Percentiles rank a stretch among this genome's conserved stretches.
Conservation (phyloP, 2,888 invertebrate genomes). For the Tribolium freemani region DNA sequence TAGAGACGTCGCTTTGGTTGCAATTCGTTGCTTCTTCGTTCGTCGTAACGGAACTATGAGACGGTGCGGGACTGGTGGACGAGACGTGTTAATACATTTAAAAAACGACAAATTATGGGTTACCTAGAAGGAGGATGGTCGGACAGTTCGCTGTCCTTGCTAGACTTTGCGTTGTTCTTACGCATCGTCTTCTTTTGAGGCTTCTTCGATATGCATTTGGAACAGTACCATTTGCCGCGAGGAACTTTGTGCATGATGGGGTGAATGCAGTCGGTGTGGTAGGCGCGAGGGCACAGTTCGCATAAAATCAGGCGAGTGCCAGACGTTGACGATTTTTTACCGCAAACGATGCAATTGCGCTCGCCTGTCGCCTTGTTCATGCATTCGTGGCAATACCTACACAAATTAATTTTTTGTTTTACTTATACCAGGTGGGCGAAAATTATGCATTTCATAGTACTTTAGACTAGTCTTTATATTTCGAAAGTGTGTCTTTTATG, state of each 20-base stretch:
- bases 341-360: constrained; percentile 95
- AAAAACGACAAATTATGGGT: constrained; percentile 23
- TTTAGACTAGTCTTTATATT: too few relatives aligned
- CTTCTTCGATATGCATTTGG: constrained; percentile 87
- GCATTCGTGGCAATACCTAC: constrained; percentile 94
- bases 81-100: background rate
- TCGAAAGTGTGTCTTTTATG: too few relatives aligned
- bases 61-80: constrained; percentile 75
- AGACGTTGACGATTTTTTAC: constrained; percentile 74
- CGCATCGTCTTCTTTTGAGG: constrained; percentile 76
- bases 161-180: constrained; percentile 73
- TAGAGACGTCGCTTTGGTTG: constrained; percentile 64
- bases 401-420: background rate
- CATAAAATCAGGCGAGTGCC: constrained; percentile 81
- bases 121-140: constrained; percentile 73
- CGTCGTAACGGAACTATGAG: constrained; percentile 79
- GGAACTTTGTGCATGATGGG: constrained; percentile 85
- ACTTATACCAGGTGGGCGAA: too few relatives aligned
- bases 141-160: constrained; percentile 68
- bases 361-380: constrained; percentile 94
- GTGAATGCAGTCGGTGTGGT: constrained; percentile 94
- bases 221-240: constrained; percentile 77
- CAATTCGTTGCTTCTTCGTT: constrained; percentile 68
- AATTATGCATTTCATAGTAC: too few relatives aligned
- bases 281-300: constrained; percentile 91